Conservation (phyloP, 2,113 vertebrate species). For the Oncorhynchus gorbuscha region DNA sequence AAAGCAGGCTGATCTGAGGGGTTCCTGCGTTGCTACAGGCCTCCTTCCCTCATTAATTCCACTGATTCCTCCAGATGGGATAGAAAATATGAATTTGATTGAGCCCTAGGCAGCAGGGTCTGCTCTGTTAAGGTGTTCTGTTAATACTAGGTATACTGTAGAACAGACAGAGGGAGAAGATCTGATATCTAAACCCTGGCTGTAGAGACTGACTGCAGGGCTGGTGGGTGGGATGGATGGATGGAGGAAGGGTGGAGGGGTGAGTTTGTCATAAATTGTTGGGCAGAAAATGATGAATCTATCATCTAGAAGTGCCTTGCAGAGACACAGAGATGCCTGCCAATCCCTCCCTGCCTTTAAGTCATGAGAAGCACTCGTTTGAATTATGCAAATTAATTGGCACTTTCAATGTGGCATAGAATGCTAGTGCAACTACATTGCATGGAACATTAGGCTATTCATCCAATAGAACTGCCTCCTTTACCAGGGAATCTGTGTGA, state of each 20-base stretch:
- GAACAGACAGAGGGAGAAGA: slow-evolving; percentile 55
- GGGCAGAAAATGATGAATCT: slow-evolving; percentile 93
- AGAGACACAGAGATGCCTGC: slow-evolving; percentile 60
- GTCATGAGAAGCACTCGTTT: slow-evolving; percentile 87
- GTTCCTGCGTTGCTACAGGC: slow-evolving; percentile 84
- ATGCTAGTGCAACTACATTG: slow-evolving; percentile 93
- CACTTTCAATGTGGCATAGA: slow-evolving; percentile 99
- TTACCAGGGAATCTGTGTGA: slow-evolving; percentile 82
- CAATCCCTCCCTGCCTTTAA: slow-evolving; percentile 86
- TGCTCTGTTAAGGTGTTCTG: slow-evolving; percentile 90
- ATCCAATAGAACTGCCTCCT: slow-evolving; percentile 92
- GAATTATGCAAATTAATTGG: slow-evolving; percentile 99
- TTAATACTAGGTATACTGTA: slow-evolving; percentile 86
- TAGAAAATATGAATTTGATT: slow-evolving; percentile 99
- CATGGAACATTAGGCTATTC: slow-evolving; percentile 99
- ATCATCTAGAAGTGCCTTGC: slow-evolving; percentile 82
- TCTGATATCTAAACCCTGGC: slow-evolving; percentile 85
- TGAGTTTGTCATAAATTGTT: slow-evolving; percentile 91
- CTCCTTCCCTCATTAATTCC: slow-evolving; percentile 98
- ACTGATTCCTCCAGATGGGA: slow-evolving; percentile 98
- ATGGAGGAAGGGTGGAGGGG: slow-evolving; percentile 57
- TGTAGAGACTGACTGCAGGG: slow-evolving; percentile 78
- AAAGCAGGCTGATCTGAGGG: slow-evolving; percentile 82
- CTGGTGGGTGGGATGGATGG: slow-evolving; percentile 83
- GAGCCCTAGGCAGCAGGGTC: slow-evolving; percentile 88